phyloP scores from a whole-genome alignment of 1,140 invertebrate species.

The Akabosia matsudoensis region DNA sequence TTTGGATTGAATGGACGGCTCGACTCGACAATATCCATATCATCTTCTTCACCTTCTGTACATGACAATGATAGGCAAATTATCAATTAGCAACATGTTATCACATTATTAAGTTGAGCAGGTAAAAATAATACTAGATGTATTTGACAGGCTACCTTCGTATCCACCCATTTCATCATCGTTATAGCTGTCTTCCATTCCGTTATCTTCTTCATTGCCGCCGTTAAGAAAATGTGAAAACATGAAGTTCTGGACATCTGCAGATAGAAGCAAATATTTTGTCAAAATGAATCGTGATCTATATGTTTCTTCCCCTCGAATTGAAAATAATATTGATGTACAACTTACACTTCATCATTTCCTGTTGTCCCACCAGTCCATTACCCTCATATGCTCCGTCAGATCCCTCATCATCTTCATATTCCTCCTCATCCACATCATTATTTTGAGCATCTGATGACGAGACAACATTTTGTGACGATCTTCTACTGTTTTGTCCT shows the following conservation, averaged over 20 bases:
- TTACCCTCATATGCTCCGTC: not conserved
- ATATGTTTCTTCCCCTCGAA: not conserved
- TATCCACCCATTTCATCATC: conserved; percentile 1
- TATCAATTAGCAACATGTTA: no score
- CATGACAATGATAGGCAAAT: no score
- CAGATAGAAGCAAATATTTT: not conserved
- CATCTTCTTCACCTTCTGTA: not conserved
- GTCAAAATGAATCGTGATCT: not conserved
- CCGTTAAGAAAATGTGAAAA: conserved; percentile 17
- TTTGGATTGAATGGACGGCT: not conserved
- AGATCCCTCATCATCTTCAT: not conserved
- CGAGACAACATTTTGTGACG: conserved; percentile 2
- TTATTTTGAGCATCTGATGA: conserved; percentile 3
- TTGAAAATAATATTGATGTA: not conserved
- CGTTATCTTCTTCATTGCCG: not conserved
- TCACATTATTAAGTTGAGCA: not conserved
- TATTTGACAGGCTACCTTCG: not conserved
- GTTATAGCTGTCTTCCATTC: not conserved
- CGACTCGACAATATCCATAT: not conserved
- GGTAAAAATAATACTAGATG: not conserved
- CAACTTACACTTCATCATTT: conserved; percentile 16
- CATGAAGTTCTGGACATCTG: conserved; percentile 5
- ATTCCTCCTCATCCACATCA: not conserved
- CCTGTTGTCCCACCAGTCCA: not conserved
- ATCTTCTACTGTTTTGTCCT: conserved; percentile 4